Evolutionary conservation across 2,888 invertebrate genomes (phyloP).

Genomic region (Epirrita christyi): DNA sequence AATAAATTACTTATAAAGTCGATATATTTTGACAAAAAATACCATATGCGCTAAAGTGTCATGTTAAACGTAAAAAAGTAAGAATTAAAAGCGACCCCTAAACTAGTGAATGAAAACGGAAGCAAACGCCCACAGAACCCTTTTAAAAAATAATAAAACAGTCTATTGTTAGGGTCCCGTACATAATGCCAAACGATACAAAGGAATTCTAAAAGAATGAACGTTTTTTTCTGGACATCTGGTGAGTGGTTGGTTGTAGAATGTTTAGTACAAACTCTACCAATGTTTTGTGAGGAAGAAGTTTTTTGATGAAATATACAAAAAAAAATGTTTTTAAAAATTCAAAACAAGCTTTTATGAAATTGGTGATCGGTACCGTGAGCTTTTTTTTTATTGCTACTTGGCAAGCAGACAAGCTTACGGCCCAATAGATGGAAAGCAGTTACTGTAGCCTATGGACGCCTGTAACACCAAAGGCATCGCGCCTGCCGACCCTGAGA

Average conservation of each 20-base stretch:
- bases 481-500: too few relatives aligned
- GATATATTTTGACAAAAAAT: conserved; percentile 20
- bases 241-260: conserved; percentile 30
- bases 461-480: too few relatives aligned
- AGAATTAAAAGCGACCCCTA: conserved; percentile 44
- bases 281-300: too few relatives aligned
- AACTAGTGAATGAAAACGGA: conserved; percentile 46
- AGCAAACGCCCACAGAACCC: conserved; percentile 56
- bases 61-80: conserved; percentile 49
- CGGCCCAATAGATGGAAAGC: too few relatives aligned
- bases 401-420: too few relatives aligned
- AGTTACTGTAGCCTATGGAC: too few relatives aligned
- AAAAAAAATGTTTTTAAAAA: too few relatives aligned
- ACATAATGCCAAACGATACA: conserved; percentile 42
- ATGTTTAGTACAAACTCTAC: conserved; percentile 6
- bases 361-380: too few relatives aligned
- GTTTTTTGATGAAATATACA: too few relatives aligned
- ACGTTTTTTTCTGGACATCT: conserved; percentile 41
- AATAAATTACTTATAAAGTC: background rate
- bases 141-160: conserved; percentile 60
- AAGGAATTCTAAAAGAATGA: conserved; percentile 40
- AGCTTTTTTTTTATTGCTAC: too few relatives aligned
- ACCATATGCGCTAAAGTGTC: conserved; percentile 50
- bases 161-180: conserved; percentile 39
- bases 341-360: too few relatives aligned